Evolutionary conservation across 1,140 invertebrate genomes (phyloP), one percentile per base, ranked within the genome.

Genomic region (Portunus trituberculatus): DNA sequence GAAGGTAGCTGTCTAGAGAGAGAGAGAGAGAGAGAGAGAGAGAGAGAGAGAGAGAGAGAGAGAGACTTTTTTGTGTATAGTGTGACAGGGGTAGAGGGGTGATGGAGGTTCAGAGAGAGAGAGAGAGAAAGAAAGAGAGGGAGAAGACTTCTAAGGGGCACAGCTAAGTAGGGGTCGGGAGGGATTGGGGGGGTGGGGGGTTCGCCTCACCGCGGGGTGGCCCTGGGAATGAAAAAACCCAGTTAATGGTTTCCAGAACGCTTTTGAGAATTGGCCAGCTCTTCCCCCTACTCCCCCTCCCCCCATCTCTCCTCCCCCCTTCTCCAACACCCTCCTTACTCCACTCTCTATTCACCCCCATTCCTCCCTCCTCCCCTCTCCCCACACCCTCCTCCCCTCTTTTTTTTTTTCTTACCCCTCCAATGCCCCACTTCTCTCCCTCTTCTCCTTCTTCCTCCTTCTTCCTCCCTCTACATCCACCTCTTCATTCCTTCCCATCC

Each of bases 231-330:
- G 87, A 94, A 94, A 94, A 94, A 94, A 76, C 48, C 86, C 86
- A 94, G 93, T 94, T 94, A 94, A 94, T 94, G 93, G 93, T 82
- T 94, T 94, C 87, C 93, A 94, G 87, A 94, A 90, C 93, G 93
- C 93, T 94, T 94, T 94, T 88, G 93, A 89, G 59, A 89, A 88
- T 89, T 91, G 46, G 28, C 16, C 20, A 10, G 67, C 8, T 20
- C 52, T n/a, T 76, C 89, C 48, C 46, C 46, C 28, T n/a, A 52
- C 10, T 67, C 28, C 48, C 89, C 20, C 46, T 29, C 29, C 84
- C 84, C 31, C 31, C 10, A 7, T 31, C 31, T 10, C 84, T 3
- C 10, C 84, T 25, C 0, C 31, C 12, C 31, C 16, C 25, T 0
- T 10, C 90, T 0, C 52, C 59, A 0, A 7, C 48, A 12, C 90